Percentiles rank a stretch among this genome's conserved stretches.
phyloP scores from a whole-genome alignment of 1,140 invertebrate genomes.

The Drosophila repletoides region DNA sequence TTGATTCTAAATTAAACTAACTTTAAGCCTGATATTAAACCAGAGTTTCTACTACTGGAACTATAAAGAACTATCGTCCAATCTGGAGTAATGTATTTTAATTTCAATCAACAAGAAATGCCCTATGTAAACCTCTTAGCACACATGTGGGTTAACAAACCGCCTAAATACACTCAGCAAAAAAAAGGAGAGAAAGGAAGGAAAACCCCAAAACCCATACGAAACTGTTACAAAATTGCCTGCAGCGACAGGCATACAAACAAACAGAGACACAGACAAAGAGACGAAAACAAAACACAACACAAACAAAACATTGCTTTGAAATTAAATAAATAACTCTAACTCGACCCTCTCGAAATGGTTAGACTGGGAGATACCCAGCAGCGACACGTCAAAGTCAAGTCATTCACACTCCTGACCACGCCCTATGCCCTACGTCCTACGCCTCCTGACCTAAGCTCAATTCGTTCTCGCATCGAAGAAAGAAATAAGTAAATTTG shows the following conservation, averaged over 20 bases:
- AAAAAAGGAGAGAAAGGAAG: no score
- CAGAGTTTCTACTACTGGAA: no score
- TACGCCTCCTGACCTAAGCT: no score
- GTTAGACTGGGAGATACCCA: neutral
- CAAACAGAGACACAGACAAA: slow-evolving; percentile 25
- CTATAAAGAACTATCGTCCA: neutral
- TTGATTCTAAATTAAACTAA: no score
- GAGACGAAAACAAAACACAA: slow-evolving; percentile 18
- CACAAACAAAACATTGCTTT: slow-evolving; percentile 55
- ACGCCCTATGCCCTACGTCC: no score
- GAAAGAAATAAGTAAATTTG: no score
- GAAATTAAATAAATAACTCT: slow-evolving; percentile 73
- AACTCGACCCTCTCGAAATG: no score
- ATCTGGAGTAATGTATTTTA: neutral
- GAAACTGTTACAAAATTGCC: slow-evolving; percentile 40
- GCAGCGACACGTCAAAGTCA: slow-evolving; percentile 47
- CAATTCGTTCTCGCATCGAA: no score
- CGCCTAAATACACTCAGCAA: slow-evolving; percentile 11
- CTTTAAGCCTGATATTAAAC: no score
- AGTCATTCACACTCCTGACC: slow-evolving; percentile 51
- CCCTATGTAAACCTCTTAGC: neutral
- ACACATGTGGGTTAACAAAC: slow-evolving; percentile 38
- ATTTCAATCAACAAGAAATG: neutral
- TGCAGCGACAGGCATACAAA: slow-evolving; percentile 21
- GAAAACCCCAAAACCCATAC: slow-evolving; percentile 25